These are phyloP conservation scores for Reticulitermes lucifugus DNA, from an alignment of 2,888 invertebrate species.

Conservation along the genomic window DNA sequence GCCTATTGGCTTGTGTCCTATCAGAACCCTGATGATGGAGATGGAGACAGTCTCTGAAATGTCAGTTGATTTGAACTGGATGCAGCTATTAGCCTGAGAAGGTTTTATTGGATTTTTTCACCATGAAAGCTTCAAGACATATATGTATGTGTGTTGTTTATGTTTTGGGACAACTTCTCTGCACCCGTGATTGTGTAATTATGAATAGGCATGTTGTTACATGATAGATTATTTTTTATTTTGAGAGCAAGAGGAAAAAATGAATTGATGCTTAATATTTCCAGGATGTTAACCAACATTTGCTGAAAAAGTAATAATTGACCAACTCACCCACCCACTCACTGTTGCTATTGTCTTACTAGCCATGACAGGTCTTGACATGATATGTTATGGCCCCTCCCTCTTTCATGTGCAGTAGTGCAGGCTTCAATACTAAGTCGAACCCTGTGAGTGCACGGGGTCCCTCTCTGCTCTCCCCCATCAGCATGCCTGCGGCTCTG, in stretches of 20 bases:
- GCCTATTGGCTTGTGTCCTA: too few species aligned
- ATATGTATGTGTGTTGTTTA: too few species aligned
- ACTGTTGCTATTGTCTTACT: constrained; percentile 27
- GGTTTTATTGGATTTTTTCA: too few species aligned
- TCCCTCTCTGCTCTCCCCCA: constrained; percentile 67
- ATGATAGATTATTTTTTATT: not conserved
- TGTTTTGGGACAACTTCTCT: too few species aligned
- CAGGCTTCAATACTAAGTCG: constrained; percentile 57
- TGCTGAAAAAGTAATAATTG: not conserved
- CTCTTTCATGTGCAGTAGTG: constrained; percentile 52
- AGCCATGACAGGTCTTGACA: constrained; percentile 22
- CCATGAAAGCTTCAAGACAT: too few species aligned
- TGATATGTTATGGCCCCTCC: constrained; percentile 34
- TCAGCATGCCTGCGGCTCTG: constrained; percentile 70
- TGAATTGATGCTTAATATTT: not conserved
- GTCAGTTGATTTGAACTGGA: too few species aligned
- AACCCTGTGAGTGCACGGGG: constrained; percentile 57
- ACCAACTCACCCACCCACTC: not conserved
- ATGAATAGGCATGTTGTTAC: not conserved
- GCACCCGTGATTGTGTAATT: too few species aligned
- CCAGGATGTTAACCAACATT: constrained; percentile 2
- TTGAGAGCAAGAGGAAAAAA: not conserved
- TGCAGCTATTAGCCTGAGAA: too few species aligned
- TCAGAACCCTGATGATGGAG: too few species aligned
- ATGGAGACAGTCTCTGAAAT: too few species aligned